Evolutionary conservation across 2,113 vertebrate species (phyloP), one percentile per base, ranked within the genome.

Genomic region (Aptenodytes forsteri): DNA sequence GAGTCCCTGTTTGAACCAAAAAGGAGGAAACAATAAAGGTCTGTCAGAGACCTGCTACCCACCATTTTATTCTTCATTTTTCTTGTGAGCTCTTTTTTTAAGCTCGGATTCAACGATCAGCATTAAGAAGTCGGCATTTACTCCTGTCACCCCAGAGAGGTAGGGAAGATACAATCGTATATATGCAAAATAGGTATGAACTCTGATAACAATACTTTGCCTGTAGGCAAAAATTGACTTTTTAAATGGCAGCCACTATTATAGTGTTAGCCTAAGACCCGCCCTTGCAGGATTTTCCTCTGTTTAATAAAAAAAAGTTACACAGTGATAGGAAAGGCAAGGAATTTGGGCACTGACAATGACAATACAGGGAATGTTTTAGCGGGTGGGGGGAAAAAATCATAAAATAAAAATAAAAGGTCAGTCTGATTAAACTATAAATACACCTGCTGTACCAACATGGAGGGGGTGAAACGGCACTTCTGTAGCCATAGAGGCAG

Each of bases 181-280:
- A 77, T 90, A 97, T 97, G 97, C 96, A 97, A 97, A 97, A 91
- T 64, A 97, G 90, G 49, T 49, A 83, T 6, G 2, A 95, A 97
- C 93, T 95, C 93, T 93, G 95, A 97, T 97, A 97, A 95, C 92
- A 94, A 79, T 91, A 94, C 93, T 95, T 90, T 95, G 97, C 97
- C 96, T 97, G 92, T 94, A 96, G 97, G 97, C 96, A 93, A 95
- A 97, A 95, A 94, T n/a, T 97, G 96, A 96, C 96, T 97, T 95
- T 96, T 96, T 96, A 97, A 97, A 97, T 96, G 92, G 97, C 97
- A 97, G 66, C 46, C 71, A 52, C 73, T 76, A 30, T 21, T 75
- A 72, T 88, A 87, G 72, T 29, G 66, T 44, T 87, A 97, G 82
- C 70, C 84, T 89, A 93, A 95, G 83, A 95, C 70, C 42, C 26